Base-by-base conservation (phyloP, 35 echinoderm and acorn worm species). In the Ophiothrix spiculata region DNA sequence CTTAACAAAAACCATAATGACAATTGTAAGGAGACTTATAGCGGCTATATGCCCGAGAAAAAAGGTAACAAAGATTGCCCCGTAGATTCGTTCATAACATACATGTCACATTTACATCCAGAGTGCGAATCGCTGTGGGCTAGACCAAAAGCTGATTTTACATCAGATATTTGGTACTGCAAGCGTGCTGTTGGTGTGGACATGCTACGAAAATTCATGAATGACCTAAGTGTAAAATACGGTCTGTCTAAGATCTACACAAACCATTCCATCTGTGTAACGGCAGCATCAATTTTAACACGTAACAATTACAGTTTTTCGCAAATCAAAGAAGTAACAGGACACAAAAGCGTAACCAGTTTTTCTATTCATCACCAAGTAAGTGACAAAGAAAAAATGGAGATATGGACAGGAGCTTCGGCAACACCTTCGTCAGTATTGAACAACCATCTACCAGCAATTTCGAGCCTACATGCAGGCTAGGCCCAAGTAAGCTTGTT, bases 1-100 rank as follows among this genome's bases (percentile, higher is more conserved):
- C 34, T 84, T 28, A 84, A 64, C 45, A 84, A 84, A 16, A 84
- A 84, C 54, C 81, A 84, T 23, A 64, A 84, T 64, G 81, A 69
- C 33, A 19, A 14, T 0, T 49, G 60, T 69, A 64, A 56, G 29
- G 81, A 84, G 36, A 73, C 49, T 36, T 69, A 84, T 35, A 69
- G 49, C 32, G 81, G 45, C 19, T 0, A 64, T 8, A 84, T 84
- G 81, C 81, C 81, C 13, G 81, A 84, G 39, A 64, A 34, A 15
- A 49, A 49, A 84, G 81, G 56, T 64, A 69, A 84, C 38, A 0
- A 23, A 32, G 32, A 56, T 46, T 84, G 81, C 81, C 81, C 81
- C 19, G 81, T 84, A 31, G 31, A 46, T 37, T 84, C 81, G 73
- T 84, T 84, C 16, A 29, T 64, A 35, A 33, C n/a, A 32, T 84